Evolutionary conservation across 2,888 invertebrate species (phyloP).

Genomic region (Drosophila helvetica): DNA sequence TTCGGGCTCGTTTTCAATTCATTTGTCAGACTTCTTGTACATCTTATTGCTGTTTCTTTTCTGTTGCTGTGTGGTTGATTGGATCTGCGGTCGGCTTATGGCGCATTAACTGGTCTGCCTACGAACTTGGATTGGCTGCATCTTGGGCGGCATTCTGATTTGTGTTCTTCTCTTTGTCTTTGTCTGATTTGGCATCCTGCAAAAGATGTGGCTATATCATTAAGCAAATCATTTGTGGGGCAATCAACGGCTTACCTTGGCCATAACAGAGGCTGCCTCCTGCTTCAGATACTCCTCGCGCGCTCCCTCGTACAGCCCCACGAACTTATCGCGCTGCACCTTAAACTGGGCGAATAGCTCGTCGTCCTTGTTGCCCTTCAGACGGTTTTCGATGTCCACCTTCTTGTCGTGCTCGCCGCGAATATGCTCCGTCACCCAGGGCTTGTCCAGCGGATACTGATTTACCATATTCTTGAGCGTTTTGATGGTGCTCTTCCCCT

Average conservation of each 20-base stretch:
- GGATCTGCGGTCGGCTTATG: constrained; percentile 27
- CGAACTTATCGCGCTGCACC: constrained; percentile 86
- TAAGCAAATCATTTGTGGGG: too few species aligned
- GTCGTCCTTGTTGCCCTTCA: constrained; percentile 84
- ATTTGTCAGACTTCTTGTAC: background rate
- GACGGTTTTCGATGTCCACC: constrained; percentile 85
- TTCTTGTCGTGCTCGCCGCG: constrained; percentile 85
- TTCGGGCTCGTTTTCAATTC: too few species aligned
- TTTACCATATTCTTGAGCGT: constrained; percentile 82
- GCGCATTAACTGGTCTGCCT: constrained; percentile 35
- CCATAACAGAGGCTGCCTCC: constrained; percentile 82
- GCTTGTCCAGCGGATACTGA: constrained; percentile 85
- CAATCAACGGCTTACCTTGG: constrained; percentile 73
- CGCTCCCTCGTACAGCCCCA: constrained; percentile 85
- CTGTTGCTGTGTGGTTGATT: constrained; percentile 34
- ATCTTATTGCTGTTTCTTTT: constrained; percentile 17
- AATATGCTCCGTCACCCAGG: constrained; percentile 86
- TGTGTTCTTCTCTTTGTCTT: constrained; percentile 75
- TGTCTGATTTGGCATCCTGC: constrained; percentile 84
- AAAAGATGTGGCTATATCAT: constrained; percentile 64
- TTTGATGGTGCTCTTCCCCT: constrained; percentile 80
- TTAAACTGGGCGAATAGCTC: constrained; percentile 86
- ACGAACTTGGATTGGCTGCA: constrained; percentile 61
- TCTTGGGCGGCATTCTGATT: constrained; percentile 78
- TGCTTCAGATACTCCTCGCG: constrained; percentile 85